Conservation (phyloP, 30 jellyfish, hydroid and myxozoan genomes). For the Sanderia malayensis region DNA sequence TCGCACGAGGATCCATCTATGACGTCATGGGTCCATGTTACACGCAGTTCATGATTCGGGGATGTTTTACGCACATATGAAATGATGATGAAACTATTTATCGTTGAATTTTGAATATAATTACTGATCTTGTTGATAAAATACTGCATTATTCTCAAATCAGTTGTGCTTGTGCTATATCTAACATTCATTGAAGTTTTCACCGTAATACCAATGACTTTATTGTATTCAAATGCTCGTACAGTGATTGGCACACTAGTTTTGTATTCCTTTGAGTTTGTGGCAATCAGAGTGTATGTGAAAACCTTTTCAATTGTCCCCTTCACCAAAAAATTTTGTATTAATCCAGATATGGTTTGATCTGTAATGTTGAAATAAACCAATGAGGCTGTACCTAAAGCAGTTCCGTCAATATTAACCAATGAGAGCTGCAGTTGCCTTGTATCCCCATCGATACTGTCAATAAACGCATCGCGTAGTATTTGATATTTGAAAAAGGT, state of each 20-base stretch:
- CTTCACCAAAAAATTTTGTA: not conserved
- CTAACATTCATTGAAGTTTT: constrained; percentile 9
- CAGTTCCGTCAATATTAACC: constrained; percentile 29
- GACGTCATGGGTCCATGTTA: constrained; percentile 28
- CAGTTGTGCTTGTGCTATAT: not conserved
- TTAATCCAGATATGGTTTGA: constrained; percentile 29
- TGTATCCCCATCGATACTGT: constrained; percentile 75
- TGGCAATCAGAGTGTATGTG: constrained; percentile 25
- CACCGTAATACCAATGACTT: constrained; percentile 16
- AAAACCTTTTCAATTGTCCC: constrained; percentile 1
- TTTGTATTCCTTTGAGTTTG: constrained; percentile 22
- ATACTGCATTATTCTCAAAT: not conserved
- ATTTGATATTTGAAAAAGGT: constrained; percentile 46
- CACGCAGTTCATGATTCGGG: not conserved
- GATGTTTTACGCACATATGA: constrained; percentile 4
- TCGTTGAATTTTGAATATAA: constrained; percentile 11
- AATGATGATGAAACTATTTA: constrained; percentile 8
- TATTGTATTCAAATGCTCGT: not conserved
- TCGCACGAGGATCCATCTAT: constrained; percentile 39
- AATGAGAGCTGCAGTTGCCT: constrained; percentile 39
- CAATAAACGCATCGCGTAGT: constrained; percentile 68
- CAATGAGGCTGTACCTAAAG: constrained; percentile 20
- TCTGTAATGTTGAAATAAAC: constrained; percentile 39
- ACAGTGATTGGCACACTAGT: constrained; percentile 24
- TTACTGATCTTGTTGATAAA: constrained; percentile 4